Conservation (phyloP, 2,888 invertebrate species). For the Leptothorax acervorum region DNA sequence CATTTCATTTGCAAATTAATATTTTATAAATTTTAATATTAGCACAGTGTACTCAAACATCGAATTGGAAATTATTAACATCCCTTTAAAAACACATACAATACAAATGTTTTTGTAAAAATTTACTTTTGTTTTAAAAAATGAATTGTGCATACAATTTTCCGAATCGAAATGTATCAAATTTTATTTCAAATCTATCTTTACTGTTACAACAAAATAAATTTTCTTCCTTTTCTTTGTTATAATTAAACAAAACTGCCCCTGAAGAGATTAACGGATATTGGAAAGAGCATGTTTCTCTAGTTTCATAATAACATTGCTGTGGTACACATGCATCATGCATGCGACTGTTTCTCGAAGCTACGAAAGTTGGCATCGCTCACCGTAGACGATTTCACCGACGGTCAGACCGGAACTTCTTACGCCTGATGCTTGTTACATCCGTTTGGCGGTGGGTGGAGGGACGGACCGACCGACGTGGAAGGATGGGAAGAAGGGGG, state of each 20-base stretch:
- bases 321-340: slow-evolving; percentile 22
- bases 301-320: background rate
- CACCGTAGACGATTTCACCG: slow-evolving; percentile 28
- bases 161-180: background rate
- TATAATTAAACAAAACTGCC: background rate
- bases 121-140: background rate
- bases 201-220: background rate
- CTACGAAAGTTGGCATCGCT: slow-evolving; percentile 38
- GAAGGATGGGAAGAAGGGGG: background rate
- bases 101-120: background rate
- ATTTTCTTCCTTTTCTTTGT: background rate
- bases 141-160: background rate
- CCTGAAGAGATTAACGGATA: background rate
- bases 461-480: background rate
- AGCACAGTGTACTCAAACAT: background rate
- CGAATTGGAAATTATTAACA: background rate
- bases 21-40: slow-evolving; percentile 22
- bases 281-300: background rate
- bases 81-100: background rate
- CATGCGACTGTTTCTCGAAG: slow-evolving; percentile 46
- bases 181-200: background rate
- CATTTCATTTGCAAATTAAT: slow-evolving; percentile 28
- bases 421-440: slow-evolving; percentile 47
- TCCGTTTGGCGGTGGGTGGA: slow-evolving; percentile 41
- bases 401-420: slow-evolving; percentile 65